Evolutionary conservation across 2,888 invertebrate genomes (phyloP).

Genomic region (Acrocyrtus sp.): DNA sequence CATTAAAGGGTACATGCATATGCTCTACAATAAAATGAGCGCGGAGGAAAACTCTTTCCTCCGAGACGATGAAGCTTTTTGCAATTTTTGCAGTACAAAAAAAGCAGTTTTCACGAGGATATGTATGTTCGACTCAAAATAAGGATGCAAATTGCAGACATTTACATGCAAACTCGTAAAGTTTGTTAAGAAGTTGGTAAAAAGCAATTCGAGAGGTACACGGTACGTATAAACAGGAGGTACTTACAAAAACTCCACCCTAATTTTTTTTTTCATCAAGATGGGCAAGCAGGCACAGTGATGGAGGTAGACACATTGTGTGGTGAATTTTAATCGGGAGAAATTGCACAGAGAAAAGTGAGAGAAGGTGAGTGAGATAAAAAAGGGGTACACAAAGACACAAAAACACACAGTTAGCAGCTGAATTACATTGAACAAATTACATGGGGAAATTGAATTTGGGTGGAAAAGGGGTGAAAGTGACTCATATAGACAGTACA

Average conservation of each 20-base stretch:
- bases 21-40: no score
- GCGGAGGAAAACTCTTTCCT: no score
- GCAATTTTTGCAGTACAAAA: no score
- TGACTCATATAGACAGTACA: no score
- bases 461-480: background rate
- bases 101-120: no score
- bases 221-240: constrained; percentile 14
- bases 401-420: constrained; percentile 23
- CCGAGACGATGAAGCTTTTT: no score
- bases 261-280: constrained; percentile 35
- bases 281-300: constrained; percentile 34
- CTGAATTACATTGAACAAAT: constrained; percentile 3
- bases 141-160: no score
- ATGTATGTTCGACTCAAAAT: no score
- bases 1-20: no score
- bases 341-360: constrained; percentile 25
- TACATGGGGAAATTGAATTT: background rate
- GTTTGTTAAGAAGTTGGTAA: no score
- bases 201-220: no score
- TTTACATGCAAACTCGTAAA: no score
- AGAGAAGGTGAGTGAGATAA: constrained; percentile 7
- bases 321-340: constrained; percentile 24
- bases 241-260: constrained; percentile 49
- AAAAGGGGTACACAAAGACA: constrained; percentile 22
- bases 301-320: constrained; percentile 32